Base-by-base conservation (phyloP, 2,888 invertebrate species). In the Ptychoptera albimana region DNA sequence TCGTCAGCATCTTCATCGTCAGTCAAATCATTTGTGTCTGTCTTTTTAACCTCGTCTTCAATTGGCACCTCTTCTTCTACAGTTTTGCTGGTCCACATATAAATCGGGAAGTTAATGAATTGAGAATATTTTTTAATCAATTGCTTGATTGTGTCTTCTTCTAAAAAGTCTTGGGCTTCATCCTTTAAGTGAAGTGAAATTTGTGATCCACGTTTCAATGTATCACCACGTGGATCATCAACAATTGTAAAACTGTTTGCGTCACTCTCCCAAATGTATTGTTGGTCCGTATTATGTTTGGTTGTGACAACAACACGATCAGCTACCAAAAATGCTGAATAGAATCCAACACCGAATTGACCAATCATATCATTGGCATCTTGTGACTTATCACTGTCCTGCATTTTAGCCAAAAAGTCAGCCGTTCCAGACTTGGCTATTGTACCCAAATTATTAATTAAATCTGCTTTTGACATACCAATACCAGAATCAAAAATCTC, bases 331-430 rank as follows among this genome's bases (percentile, higher is more conserved):
- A 98, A 98, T 2, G 94, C 83, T 0, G 97, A 97, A 69, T 98
- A 98, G 71, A 98, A 99, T 48, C 98, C 98, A 52, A 99, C 98
- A 61, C 98, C 98, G 70, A 99, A 99, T 68, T 96, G 94, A 5
- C 98, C 98, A 68, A 98, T 98, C 80, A 98, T 85, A 68, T 98
- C 97, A 61, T 84, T 91, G 69, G 87, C 76, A 60, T 93, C 89
- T 58, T 79, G 77, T 0, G 57, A 45, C 42, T 62, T 62, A 46
- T 53, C 52, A 2, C 60, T 55, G 50, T 83, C 82, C 60, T 86
- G 85, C 77, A 94, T 82, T 68, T 91, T 92, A 45, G 82, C 77
- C 50, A 96, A 72, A 69, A 96, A 96, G 66, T 96, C 94, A 2
- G 92, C 91, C 1, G 96, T 96, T 50, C 94, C 94, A 4, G 94